Evolutionary conservation across 2,888 invertebrate genomes (phyloP), one percentile per base, ranked within the genome.

Genomic region (Apamea epomidion): DNA sequence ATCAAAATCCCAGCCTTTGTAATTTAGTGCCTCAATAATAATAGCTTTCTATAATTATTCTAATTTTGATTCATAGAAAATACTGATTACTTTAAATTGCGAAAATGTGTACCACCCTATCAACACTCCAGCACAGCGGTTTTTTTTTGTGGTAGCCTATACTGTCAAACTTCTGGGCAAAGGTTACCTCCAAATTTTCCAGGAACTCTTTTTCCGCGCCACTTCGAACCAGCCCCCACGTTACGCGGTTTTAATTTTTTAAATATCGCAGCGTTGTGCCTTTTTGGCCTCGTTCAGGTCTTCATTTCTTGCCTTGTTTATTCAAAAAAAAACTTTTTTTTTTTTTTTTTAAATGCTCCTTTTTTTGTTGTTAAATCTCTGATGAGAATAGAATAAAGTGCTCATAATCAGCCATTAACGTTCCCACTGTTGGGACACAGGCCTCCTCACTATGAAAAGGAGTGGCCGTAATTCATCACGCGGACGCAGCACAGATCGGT

Each of bases 31-130:
- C 16, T 71, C 25, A 78, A 81, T 67, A 54, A 73, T 54, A 71
- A 64, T 67, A 18, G 65, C 21, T 78, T 77, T 68, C 14, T 71
- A 78, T 85, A 64, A 2, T 76, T 25, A 73, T 70, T 70, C 25
- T 71, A 29, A 70, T 74, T 42, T 65, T 2, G 25, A 74, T 67
- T 79, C 29, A 32, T 60, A 21, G 32, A 74, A 75, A 62, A 71
- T 77, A 21, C 21, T 21, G 69, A 21, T 7, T 70, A 12, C 3
- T 29, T 29, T 21, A 3, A 21, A 48, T 12, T 42, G 8, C 68
- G 18, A n/a, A 18, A 69, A 69, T n/a, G 0, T n/a, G 25, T 12
- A 58, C 25, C 8, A 25, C 0, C 58, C 25, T 58, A 58, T 58
- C 58, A 54, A 25, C 25, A 54, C 8, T 21, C 54, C 21, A 54